phyloP scores from a whole-genome alignment of 2,888 invertebrate genomes.

The Mantis religiosa region DNA sequence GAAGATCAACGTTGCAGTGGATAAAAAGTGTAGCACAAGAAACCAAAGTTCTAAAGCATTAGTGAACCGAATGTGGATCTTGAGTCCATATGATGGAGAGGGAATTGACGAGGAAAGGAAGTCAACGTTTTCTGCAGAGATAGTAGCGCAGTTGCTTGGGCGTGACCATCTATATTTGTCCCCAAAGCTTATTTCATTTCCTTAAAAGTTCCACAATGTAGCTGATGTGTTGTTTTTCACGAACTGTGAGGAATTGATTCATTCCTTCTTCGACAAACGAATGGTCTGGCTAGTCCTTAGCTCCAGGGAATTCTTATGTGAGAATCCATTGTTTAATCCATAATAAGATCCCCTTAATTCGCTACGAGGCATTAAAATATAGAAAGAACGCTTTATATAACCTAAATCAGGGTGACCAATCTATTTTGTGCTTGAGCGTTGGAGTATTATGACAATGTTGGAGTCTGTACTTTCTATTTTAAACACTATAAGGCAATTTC shows the following conservation, averaged over 20 bases:
- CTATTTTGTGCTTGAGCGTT: no score
- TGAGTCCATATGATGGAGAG: not conserved
- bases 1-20: not conserved
- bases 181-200: constrained; percentile 21
- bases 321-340: not conserved
- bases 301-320: not conserved
- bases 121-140: not conserved
- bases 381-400: no score
- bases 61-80: not conserved
- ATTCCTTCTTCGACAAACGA: not conserved
- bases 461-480: no score
- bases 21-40: not conserved
- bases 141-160: not conserved
- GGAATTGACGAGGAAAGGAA: not conserved
- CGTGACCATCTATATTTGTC: not conserved
- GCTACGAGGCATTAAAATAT: no score
- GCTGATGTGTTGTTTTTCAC: not conserved
- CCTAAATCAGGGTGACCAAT: no score
- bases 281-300: not conserved
- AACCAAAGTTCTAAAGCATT: not conserved
- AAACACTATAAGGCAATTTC: no score
- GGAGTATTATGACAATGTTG: no score
- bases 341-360: no score
- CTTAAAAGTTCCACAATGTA: constrained; percentile 25
- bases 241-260: not conserved